Conservation (phyloP, 2,113 vertebrate species). For the Sebastes schlegelii region DNA sequence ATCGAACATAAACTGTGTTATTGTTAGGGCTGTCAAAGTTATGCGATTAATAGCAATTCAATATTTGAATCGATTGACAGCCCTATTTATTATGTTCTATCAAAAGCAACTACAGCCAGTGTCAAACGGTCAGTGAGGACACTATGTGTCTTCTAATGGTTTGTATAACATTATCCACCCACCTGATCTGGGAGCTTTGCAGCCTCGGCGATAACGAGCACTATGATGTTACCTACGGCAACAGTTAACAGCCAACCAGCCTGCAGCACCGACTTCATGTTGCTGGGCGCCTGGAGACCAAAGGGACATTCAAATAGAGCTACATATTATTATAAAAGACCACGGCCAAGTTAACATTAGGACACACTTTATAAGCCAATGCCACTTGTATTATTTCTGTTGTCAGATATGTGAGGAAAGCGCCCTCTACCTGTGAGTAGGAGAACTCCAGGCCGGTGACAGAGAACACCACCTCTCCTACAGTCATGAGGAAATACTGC, state of each 20-base stretch:
- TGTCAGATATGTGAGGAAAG: not conserved
- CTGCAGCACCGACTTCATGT: constrained; percentile 97
- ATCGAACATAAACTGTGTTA: not conserved
- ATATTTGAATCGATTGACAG: too few relatives aligned
- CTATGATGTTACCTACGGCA: constrained; percentile 94
- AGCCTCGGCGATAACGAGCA: constrained; percentile 91
- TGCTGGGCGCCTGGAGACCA: constrained; percentile 90
- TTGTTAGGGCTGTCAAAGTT: too few relatives aligned
- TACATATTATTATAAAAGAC: too few relatives aligned
- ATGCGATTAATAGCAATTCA: too few relatives aligned
- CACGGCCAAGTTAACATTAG: not conserved
- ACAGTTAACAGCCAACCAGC: constrained; percentile 95
- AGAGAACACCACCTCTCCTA: constrained; percentile 94
- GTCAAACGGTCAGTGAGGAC: not conserved
- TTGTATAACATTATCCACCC: constrained; percentile 26
- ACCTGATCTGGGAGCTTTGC: constrained; percentile 88
- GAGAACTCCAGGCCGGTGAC: constrained; percentile 95
- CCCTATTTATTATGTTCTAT: not conserved
- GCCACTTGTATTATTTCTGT: not conserved
- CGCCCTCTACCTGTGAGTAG: constrained; percentile 91
- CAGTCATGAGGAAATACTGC: constrained; percentile 94
- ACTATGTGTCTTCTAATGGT: not conserved
- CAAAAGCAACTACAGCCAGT: not conserved
- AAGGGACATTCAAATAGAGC: not conserved
- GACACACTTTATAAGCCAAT: not conserved